These are phyloP conservation scores for Hartigia nigra DNA, from an alignment of 2,888 invertebrate species.

Conservation along the genomic window DNA sequence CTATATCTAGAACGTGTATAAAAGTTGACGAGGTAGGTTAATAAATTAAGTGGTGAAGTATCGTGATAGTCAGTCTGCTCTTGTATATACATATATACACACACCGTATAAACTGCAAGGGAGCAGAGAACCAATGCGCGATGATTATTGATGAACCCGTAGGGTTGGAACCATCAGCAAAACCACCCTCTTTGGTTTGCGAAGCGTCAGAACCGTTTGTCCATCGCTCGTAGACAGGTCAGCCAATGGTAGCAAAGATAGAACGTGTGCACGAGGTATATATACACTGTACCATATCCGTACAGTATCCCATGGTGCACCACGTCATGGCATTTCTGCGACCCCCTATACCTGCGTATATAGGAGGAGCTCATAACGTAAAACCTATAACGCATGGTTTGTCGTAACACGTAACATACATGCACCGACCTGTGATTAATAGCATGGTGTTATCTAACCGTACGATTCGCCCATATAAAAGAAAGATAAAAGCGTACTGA, in stretches of 20 bases:
- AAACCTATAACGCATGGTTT: slow-evolving; percentile 12
- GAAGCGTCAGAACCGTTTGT: neutral
- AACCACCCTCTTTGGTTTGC: slow-evolving; percentile 10
- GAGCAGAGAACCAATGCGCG: neutral
- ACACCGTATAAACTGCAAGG: neutral
- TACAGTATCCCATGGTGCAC: neutral
- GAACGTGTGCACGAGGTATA: neutral
- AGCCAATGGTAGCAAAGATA: neutral
- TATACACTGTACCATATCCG: neutral
- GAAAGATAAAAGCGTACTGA: neutral
- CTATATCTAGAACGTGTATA: neutral
- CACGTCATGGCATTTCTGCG: neutral
- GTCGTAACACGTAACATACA: slow-evolving; percentile 16
- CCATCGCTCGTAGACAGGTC: neutral
- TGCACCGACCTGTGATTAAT: slow-evolving; percentile 27
- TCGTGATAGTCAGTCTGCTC: slow-evolving; percentile 18
- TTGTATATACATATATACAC: neutral
- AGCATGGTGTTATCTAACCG: slow-evolving; percentile 29
- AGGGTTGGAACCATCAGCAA: slow-evolving; percentile 3
- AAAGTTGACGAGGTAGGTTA: slow-evolving; percentile 27
- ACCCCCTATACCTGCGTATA: neutral
- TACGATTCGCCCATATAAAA: neutral
- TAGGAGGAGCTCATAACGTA: slow-evolving; percentile 10
- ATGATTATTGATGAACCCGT: slow-evolving; percentile 35
- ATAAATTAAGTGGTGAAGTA: slow-evolving; percentile 32